Base-by-base conservation (phyloP, 2,797 vertebrate species). In the Miichthys miiuy region DNA sequence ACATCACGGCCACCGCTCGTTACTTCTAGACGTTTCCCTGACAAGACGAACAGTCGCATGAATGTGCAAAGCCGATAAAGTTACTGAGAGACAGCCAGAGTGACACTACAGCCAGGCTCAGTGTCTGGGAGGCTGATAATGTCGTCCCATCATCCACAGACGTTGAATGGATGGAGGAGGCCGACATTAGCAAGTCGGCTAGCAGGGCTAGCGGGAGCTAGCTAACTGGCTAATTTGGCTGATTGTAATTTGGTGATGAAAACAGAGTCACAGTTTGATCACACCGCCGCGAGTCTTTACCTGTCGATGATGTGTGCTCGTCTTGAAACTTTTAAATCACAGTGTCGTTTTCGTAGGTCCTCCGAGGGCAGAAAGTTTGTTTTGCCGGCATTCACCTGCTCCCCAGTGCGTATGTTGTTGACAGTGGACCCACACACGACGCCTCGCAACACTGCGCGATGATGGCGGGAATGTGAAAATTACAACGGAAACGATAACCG, bases 401-500 rank as follows among this genome's bases (percentile, higher is more conserved):
- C 82, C 77, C 69, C 67, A 18, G 61, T 84, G 34, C 46, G 64
- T 82, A 34, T 89, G 90, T 91, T 94, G 94, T 94, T 95, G 93
- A 92, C 92, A 93, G 91, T 73, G 82, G 75, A 74, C 20, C 77
- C 64, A 66, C 88, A 74, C 91, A 85, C 88, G 72, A 94, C 90
- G 91, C 89, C 72, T 87, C 87, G 76, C 87, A 79, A 65, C 87
- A 51, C 82, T 87, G 76, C 75, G 74, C 87, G 89, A 94, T 94
- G 94, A 96, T 96, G 95, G 96, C 95, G 95, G 95, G 96, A 96
- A 96, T 77, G 91, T 92, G 90, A 95, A 92, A 81, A 86, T 94
- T 63, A 91, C 89, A 89, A 73, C 93, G 95, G 95, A 95, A 94
- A 79, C 90, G 88, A 87, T 52, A 65, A 56, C 21, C 80, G 89